phyloP scores from a whole-genome alignment of 2,113 vertebrate genomes.

The Notechis scutatus region DNA sequence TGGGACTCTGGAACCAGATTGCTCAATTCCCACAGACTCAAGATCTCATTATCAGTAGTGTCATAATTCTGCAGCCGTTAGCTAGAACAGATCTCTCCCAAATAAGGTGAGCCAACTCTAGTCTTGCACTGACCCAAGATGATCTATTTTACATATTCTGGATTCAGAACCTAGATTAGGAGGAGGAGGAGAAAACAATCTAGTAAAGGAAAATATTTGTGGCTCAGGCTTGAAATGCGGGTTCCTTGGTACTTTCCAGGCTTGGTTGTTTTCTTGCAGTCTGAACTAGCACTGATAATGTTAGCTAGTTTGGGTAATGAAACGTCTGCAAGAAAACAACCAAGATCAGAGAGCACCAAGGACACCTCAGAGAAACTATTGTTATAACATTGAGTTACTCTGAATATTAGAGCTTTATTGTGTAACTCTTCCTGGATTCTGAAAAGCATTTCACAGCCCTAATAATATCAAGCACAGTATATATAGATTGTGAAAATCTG shows the following conservation, averaged over 20 bases:
- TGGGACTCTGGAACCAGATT: background rate
- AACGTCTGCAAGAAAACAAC: background rate
- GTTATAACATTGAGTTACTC: background rate
- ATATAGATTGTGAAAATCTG: background rate
- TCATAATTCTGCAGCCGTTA: background rate
- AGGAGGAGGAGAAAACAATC: background rate
- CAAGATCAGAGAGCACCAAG: background rate
- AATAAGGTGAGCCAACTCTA: background rate
- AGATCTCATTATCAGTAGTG: background rate
- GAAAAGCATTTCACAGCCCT: background rate
- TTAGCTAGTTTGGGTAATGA: background rate
- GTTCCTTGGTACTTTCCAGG: background rate
- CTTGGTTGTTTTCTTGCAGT: background rate
- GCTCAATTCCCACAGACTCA: background rate
- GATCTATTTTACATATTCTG: background rate
- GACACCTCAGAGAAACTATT: background rate
- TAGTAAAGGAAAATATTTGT: background rate
- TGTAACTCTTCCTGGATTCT: background rate
- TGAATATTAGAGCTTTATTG: background rate
- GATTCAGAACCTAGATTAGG: background rate
- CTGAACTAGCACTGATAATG: background rate
- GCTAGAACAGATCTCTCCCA: background rate
- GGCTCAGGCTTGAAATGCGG: background rate
- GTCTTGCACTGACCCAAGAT: background rate
- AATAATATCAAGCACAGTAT: background rate